Evolutionary conservation across 1,140 invertebrate genomes (phyloP).

Genomic region (Drosophila rhopaloa): DNA sequence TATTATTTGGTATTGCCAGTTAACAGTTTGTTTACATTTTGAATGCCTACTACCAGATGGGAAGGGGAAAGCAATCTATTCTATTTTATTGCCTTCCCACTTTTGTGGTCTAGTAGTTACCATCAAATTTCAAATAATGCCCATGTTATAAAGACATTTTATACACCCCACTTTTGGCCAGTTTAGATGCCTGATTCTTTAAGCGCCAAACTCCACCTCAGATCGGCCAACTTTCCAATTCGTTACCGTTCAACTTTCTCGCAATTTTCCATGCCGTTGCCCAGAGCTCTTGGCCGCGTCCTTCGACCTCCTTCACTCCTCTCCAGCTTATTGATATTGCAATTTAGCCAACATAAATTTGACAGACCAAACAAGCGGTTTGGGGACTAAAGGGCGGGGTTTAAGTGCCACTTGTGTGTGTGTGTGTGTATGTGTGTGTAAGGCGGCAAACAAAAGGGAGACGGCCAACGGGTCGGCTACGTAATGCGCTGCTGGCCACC

Average conservation of each 20-base stretch:
- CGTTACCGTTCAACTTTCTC: slow-evolving; percentile 2
- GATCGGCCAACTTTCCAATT: slow-evolving; percentile 1
- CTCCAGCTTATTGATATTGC: slow-evolving; percentile 69
- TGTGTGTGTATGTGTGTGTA: not conserved
- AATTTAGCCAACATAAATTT: slow-evolving; percentile 69
- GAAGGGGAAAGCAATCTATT: not conserved
- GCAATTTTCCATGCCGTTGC: slow-evolving; percentile 14
- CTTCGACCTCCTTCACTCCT: slow-evolving; percentile 5
- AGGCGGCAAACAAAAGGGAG: not conserved
- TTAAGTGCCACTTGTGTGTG: slow-evolving; percentile 30
- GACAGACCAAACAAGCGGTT: slow-evolving; percentile 21
- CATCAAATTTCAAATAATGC: slow-evolving; percentile 2
- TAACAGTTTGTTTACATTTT: too few relatives aligned
- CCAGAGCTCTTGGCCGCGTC: slow-evolving; percentile 5
- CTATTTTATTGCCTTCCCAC: not conserved
- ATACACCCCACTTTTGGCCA: not conserved
- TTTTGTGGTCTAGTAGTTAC: slow-evolving; percentile 6
- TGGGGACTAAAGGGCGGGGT: not conserved
- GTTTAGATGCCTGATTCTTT: slow-evolving; percentile 2
- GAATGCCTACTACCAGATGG: too few relatives aligned
- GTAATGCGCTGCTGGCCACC: slow-evolving; percentile 38
- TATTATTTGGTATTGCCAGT: too few relatives aligned
- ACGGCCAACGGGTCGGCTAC: slow-evolving; percentile 43
- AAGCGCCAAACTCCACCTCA: slow-evolving; percentile 1
- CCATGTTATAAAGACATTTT: slow-evolving; percentile 2